Percentiles rank a stretch among this genome's conserved stretches.
Evolutionary conservation across 2,797 vertebrate genomes (phyloP).

Genomic region (Pelobates cultripes): DNA sequence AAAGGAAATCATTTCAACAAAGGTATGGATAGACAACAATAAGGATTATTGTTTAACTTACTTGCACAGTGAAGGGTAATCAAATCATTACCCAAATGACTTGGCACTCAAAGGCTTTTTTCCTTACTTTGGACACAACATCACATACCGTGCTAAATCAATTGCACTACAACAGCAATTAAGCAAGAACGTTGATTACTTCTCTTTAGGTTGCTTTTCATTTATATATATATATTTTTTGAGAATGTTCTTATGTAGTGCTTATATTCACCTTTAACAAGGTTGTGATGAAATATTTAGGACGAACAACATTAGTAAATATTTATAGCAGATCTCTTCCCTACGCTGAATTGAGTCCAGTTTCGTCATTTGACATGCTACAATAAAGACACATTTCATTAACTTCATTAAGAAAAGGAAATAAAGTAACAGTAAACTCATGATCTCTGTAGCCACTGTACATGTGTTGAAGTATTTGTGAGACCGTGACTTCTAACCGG

Average conservation of each 20-base stretch:
- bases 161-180: neutral
- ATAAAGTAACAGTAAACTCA: neutral
- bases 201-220: neutral
- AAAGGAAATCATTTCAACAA: slow-evolving; percentile 54
- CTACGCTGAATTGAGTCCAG: too few relatives aligned
- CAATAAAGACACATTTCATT: too few relatives aligned
- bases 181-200: neutral
- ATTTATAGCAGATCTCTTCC: too few relatives aligned
- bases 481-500: neutral
- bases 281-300: too few relatives aligned
- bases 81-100: slow-evolving; percentile 55
- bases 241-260: too few relatives aligned
- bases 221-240: neutral
- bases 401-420: neutral
- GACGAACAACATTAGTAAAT: too few relatives aligned
- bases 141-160: neutral
- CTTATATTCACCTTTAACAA: too few relatives aligned
- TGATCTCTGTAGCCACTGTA: neutral
- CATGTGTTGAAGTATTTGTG: neutral
- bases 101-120: slow-evolving; percentile 1
- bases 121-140: slow-evolving; percentile 27
- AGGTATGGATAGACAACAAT: slow-evolving; percentile 41
- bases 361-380: too few relatives aligned
- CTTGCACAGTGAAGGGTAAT: slow-evolving; percentile 45
- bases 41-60: slow-evolving; percentile 58